Evolutionary conservation across 1,140 invertebrate species (phyloP).

Genomic region (Maniola jurtina): DNA sequence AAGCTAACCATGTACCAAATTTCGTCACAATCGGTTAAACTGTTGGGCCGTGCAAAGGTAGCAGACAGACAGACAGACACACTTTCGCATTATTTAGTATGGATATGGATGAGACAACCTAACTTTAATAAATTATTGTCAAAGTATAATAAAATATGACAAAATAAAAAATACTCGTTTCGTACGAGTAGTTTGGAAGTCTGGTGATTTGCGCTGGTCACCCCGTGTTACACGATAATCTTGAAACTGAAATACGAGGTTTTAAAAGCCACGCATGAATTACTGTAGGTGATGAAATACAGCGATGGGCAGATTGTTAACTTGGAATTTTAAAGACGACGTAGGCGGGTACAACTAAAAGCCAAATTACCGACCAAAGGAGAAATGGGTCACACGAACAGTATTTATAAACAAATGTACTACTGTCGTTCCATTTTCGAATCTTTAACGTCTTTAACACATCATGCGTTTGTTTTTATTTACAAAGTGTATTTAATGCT

Average conservation of each 20-base stretch:
- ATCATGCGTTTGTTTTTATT: neutral
- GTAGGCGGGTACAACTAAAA: neutral
- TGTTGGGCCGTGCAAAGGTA: too few relatives aligned
- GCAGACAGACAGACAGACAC: too few relatives aligned
- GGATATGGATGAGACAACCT: too few relatives aligned
- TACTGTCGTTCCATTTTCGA: neutral
- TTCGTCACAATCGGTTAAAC: too few relatives aligned
- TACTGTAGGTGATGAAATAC: neutral
- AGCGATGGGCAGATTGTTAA: neutral
- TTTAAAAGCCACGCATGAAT: neutral
- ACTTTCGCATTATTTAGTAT: too few relatives aligned
- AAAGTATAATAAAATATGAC: too few relatives aligned
- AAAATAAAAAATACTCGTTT: too few relatives aligned
- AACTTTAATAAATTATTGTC: too few relatives aligned
- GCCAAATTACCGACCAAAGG: neutral
- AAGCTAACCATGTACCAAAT: too few relatives aligned
- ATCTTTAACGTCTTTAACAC: neutral
- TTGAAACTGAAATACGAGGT: neutral
- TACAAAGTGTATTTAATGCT: neutral
- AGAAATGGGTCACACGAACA: neutral
- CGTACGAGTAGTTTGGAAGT: too few relatives aligned
- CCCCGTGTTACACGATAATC: neutral
- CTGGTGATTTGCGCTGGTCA: neutral
- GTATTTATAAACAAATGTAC: conserved; percentile 2
- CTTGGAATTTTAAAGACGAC: neutral